These are phyloP conservation scores for Oophaga sylvatica DNA, from an alignment of 2,797 vertebrate species.

Conservation along the genomic window DNA sequence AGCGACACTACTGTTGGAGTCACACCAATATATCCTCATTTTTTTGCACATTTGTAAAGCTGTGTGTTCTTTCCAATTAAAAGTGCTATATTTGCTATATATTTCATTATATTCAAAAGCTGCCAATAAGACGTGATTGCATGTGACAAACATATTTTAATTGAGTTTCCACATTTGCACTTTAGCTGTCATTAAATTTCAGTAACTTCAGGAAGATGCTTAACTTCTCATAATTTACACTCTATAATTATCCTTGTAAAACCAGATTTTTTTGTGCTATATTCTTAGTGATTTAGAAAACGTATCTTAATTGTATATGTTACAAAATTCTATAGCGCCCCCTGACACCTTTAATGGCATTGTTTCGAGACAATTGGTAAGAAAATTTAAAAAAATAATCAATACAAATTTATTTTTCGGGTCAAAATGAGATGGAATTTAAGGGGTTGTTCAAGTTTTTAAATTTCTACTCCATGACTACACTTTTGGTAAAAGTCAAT, in stretches of 20 bases:
- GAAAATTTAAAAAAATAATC: no score
- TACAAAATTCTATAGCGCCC: background rate
- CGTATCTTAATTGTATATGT: background rate
- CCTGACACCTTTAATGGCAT: background rate
- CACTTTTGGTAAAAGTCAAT: no score
- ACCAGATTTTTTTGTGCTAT: background rate
- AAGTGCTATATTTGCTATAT: background rate
- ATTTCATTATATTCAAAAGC: background rate
- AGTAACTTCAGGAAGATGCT: slow-evolving; percentile 13
- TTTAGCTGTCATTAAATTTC: background rate
- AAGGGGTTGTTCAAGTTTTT: no score
- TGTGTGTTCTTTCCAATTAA: background rate
- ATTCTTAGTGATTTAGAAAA: background rate
- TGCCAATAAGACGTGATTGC: background rate
- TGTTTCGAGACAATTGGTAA: no score
- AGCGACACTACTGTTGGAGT: background rate
- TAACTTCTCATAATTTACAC: slow-evolving; percentile 5
- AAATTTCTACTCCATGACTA: no score
- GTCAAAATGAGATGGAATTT: no score
- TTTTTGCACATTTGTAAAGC: background rate
- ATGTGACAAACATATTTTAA: slow-evolving; percentile 8
- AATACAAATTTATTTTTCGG: no score
- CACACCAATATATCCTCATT: background rate
- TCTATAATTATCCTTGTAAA: slow-evolving; percentile 4
- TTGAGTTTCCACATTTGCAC: background rate